A percentile compares a stretch with the other conserved stretches of the same genome.
Conservation (phyloP, 2,888 invertebrate genomes). For the Nipponacmea schrenckii region DNA sequence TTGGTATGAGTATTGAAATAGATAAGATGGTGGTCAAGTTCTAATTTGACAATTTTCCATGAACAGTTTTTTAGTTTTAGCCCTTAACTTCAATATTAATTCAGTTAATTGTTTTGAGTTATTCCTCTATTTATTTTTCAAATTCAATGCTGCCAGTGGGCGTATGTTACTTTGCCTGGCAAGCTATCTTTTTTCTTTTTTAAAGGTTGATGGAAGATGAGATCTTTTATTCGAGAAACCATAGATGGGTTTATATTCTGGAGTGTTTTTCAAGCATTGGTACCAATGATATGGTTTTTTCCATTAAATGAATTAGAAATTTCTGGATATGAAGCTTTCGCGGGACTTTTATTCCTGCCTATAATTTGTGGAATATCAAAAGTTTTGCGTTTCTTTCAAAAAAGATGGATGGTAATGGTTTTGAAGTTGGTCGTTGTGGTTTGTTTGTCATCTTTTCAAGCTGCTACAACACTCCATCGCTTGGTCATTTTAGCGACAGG, state of each 20-base stretch:
- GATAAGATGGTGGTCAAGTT: too few species aligned
- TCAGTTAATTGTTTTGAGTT: too few species aligned
- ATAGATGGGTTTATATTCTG: slow-evolving; percentile 64
- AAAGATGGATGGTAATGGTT: slow-evolving; percentile 44
- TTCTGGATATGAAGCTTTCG: slow-evolving; percentile 67
- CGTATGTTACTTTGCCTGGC: too few species aligned
- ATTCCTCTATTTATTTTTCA: too few species aligned
- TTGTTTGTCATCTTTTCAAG: slow-evolving; percentile 64
- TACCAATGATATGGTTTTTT: slow-evolving; percentile 69
- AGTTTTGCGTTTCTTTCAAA: slow-evolving; percentile 41
- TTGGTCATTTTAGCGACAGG: slow-evolving; percentile 60
- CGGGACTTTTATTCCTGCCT: slow-evolving; percentile 60
- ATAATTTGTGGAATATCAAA: slow-evolving; percentile 43
- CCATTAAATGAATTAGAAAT: slow-evolving; percentile 68
- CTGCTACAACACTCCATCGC: slow-evolving; percentile 56
- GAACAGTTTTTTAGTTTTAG: too few species aligned
- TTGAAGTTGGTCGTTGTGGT: slow-evolving; percentile 53
- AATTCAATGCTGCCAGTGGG: too few species aligned
- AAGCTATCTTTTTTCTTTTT: background rate
- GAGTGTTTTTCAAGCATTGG: slow-evolving; percentile 66
- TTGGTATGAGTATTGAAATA: too few species aligned
- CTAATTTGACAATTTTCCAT: too few species aligned
- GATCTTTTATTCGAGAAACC: background rate
- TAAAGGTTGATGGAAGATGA: background rate
- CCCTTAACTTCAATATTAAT: too few species aligned